Conservation (phyloP, 2,797 vertebrate genomes). For the Muraenolepis orangiensis region DNA sequence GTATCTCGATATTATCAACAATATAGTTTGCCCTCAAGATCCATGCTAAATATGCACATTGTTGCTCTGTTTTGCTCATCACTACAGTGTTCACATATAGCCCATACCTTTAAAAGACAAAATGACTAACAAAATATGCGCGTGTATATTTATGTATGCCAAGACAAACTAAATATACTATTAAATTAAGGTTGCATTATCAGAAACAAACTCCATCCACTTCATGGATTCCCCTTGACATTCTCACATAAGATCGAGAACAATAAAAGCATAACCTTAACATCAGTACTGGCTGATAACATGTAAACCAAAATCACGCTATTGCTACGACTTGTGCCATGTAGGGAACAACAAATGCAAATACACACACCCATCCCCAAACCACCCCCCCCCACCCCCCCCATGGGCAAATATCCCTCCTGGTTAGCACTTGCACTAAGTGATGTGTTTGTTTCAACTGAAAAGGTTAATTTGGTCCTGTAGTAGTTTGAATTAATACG, state of each 20-base stretch:
- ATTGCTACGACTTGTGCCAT: too few species aligned
- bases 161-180: slow-evolving; percentile 30
- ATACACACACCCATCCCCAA: slow-evolving; percentile 5
- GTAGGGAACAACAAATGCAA: too few species aligned
- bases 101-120: neutral
- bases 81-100: neutral
- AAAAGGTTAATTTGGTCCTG: slow-evolving; percentile 61
- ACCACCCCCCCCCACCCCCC: slow-evolving; percentile 28
- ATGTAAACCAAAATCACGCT: neutral
- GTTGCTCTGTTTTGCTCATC: neutral
- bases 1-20: neutral
- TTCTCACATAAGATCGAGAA: too few species aligned
- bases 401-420: slow-evolving; percentile 32
- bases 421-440: slow-evolving; percentile 46
- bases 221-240: too few species aligned
- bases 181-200: too few species aligned
- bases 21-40: neutral
- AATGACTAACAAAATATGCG: slow-evolving; percentile 29
- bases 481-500: slow-evolving; percentile 47
- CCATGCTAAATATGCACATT: neutral
- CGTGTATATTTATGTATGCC: slow-evolving; percentile 41
- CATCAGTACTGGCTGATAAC: neutral
- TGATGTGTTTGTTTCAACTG: slow-evolving; percentile 65
- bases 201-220: too few species aligned
- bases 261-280: neutral